Evolutionary conservation across 2,797 vertebrate species (phyloP), one percentile per base, ranked within the genome.

Genomic region (Caiman crocodilus): DNA sequence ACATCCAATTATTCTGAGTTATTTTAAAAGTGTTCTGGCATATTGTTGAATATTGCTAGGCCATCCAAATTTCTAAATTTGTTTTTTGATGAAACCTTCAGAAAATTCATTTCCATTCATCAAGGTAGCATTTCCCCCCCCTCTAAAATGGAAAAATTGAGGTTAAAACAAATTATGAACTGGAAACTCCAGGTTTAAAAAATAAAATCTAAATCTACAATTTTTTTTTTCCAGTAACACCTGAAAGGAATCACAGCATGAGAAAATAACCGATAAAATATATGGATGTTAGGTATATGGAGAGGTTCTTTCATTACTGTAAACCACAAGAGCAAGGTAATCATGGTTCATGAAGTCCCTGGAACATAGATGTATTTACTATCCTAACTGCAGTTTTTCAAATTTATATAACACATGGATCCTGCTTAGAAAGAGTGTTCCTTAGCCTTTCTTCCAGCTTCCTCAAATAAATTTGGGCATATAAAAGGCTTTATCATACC

Each of bases 1-100:
- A n/a, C 92, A 60, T 93, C 91, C 89, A 95, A 92, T 97, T 94
- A 95, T 71, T 84, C 91, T 84, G 90, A 78, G 56, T 87, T 87
- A 59, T 94, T 95, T 92, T 83, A 85, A 93, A 94, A 67, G 60
- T 74, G 18, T 85, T 90, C 60, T 90, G 90, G 65, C 78, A 79
- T 90, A 50, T 77, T 90, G 28, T 85, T 93, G 84, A 28, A 83
- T 58, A 23, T 92, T 63, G 77, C 67, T 73, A 8, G 42, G 42
- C 42, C 42, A 50, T 50, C 42, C 42, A 50, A 50, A 50, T 50
- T 50, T 50, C 42, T 50, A 50, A 50, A 50, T 50, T 50, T 50
- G 42, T 50, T 50, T 50, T 23, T 42, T 92, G 85, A 96, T 50
- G 96, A 89, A 97, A 90, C 14, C 92, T 80, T 92, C 84, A 90